These are phyloP conservation scores for Benthosema pterotum DNA, from an alignment of 2,797 vertebrate species.

Conservation along the genomic window DNA sequence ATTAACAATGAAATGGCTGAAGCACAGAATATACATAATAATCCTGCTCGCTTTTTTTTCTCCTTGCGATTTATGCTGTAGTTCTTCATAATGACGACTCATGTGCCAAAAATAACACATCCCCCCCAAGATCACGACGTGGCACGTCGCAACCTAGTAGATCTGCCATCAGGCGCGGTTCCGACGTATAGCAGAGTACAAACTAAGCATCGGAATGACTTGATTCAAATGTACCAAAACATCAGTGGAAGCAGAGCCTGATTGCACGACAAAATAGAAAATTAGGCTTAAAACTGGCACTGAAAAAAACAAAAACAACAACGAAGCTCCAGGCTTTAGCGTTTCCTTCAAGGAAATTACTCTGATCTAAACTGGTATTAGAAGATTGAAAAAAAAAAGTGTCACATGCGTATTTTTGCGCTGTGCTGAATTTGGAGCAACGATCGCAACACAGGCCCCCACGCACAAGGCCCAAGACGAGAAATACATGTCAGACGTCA, in stretches of 20 bases:
- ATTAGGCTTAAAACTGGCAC: slow-evolving; percentile 19
- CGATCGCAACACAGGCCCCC: slow-evolving; percentile 1
- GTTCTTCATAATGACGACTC: too few relatives aligned
- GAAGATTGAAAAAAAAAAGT: slow-evolving; percentile 16
- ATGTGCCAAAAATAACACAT: too few relatives aligned
- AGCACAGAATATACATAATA: slow-evolving; percentile 26
- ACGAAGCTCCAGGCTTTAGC: slow-evolving; percentile 50
- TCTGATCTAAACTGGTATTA: too few relatives aligned
- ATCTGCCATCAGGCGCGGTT: too few relatives aligned
- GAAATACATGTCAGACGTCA: too few relatives aligned
- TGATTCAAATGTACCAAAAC: slow-evolving; percentile 39
- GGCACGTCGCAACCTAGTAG: too few relatives aligned
- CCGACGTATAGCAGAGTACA: too few relatives aligned
- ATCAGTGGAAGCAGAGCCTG: slow-evolving; percentile 16
- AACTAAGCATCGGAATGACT: neutral
- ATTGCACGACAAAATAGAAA: too few relatives aligned
- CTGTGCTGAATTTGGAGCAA: slow-evolving; percentile 51
- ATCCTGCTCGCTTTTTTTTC: slow-evolving; percentile 15
- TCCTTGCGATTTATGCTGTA: slow-evolving; percentile 13
- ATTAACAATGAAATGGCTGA: slow-evolving; percentile 40
- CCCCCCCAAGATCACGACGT: too few relatives aligned
- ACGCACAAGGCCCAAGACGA: neutral
- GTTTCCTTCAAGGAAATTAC: neutral
- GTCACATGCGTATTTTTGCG: slow-evolving; percentile 25
- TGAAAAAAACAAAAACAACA: slow-evolving; percentile 39